Evolutionary conservation across 2,797 vertebrate genomes (phyloP).

Genomic region (Chelon auratus): DNA sequence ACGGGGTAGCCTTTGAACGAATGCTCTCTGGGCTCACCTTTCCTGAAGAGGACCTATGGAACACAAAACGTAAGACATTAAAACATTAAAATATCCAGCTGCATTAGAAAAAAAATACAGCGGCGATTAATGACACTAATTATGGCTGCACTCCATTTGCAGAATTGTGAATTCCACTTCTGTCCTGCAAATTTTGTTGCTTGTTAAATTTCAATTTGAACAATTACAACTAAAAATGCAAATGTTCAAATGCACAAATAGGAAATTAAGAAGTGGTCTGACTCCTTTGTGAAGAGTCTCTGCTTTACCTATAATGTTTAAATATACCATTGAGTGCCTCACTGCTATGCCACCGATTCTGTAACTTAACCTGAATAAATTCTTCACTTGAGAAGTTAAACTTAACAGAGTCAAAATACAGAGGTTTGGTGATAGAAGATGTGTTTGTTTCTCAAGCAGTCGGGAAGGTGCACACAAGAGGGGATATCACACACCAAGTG

Average conservation of each 20-base stretch:
- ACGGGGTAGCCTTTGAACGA: constrained; percentile 89
- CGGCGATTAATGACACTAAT: neutral
- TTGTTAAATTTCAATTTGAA: neutral
- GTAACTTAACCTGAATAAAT: neutral
- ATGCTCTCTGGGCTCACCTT: constrained; percentile 97
- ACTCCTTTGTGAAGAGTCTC: neutral
- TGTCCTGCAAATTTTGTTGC: neutral
- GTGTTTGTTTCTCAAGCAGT: constrained; percentile 6
- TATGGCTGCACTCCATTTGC: neutral
- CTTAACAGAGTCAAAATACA: constrained; percentile 11
- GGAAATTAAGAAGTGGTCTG: neutral
- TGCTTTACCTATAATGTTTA: neutral
- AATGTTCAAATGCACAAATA: neutral
- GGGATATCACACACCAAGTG: constrained; percentile 16
- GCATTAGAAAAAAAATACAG: neutral
- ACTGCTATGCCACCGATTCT: neutral
- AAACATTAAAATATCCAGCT: neutral
- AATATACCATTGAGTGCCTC: neutral
- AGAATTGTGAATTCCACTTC: neutral
- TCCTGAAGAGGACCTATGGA: constrained; percentile 92
- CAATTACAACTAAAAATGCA: neutral
- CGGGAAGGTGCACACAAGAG: constrained; percentile 20
- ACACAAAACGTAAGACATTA: constrained; percentile 38
- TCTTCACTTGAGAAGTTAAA: neutral
- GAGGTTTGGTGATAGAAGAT: constrained; percentile 23